A percentile compares a stretch with the other conserved stretches of the same genome.
phyloP scores from a whole-genome alignment of 64 coral and sea anemone species.

The Porites lutea region DNA sequence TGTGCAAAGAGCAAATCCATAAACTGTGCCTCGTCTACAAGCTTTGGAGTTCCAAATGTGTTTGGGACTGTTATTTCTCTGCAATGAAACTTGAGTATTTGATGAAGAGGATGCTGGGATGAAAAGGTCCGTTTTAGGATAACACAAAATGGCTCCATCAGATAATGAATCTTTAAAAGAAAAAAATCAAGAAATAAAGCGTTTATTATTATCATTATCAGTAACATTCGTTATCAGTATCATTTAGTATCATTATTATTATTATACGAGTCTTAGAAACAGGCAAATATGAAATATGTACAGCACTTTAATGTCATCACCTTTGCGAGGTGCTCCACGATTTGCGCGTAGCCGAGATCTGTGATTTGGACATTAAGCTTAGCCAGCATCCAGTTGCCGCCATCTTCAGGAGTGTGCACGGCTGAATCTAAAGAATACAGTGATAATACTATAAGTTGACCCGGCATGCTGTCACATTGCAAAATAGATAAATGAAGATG shows the following conservation, averaged over 20 bases:
- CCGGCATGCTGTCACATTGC: no score
- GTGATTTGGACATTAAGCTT: constrained; percentile 78
- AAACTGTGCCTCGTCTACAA: not conserved
- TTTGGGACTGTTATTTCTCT: constrained; percentile 54
- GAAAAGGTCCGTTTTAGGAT: constrained; percentile 60
- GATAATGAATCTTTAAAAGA: constrained; percentile 48
- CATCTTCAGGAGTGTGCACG: constrained; percentile 75
- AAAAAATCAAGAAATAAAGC: not conserved
- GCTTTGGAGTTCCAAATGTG: constrained; percentile 35
- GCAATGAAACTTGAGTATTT: constrained; percentile 79
- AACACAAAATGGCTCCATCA: constrained; percentile 70
- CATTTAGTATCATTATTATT: no score
- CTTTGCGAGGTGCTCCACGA: constrained; percentile 75
- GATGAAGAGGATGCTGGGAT: constrained; percentile 56
- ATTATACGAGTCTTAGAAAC: no score
- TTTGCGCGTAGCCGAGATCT: constrained; percentile 58
- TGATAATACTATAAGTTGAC: no score
- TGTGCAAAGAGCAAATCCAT: constrained; percentile 59
- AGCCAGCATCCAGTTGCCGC: constrained; percentile 63
- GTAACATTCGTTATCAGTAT: no score
- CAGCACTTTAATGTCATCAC: not conserved
- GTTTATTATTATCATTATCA: no score
- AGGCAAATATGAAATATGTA: no score
- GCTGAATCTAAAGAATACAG: constrained; percentile 11
- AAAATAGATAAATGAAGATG: no score